Conservation (phyloP, 2,888 invertebrate species). For the Pterostichus madidus region DNA sequence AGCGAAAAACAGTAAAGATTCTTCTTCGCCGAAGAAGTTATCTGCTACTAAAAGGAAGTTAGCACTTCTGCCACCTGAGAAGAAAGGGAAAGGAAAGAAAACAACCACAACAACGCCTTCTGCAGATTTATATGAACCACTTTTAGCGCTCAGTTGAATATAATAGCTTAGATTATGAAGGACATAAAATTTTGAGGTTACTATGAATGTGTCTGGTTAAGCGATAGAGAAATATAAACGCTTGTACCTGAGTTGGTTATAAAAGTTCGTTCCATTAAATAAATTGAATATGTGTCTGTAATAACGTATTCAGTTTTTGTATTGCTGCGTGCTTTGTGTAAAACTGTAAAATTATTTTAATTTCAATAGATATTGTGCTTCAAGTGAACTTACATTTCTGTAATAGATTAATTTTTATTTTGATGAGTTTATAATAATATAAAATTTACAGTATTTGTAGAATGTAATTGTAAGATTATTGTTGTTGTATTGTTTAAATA, state of each 20-base stretch:
- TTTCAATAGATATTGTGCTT: conserved; percentile 12
- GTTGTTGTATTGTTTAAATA: conserved; percentile 68
- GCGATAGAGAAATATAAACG: conserved; percentile 12
- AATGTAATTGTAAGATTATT: conserved; percentile 53
- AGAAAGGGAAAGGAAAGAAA: conserved; percentile 78
- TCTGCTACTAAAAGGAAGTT: conserved; percentile 85
- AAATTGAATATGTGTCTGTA: background rate
- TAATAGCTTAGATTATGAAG: conserved; percentile 20
- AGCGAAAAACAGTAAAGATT: conserved; percentile 69
- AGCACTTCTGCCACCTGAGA: conserved; percentile 79
- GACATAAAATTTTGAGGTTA: conserved; percentile 36
- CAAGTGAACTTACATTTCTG: background rate
- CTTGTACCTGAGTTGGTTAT: conserved; percentile 57
- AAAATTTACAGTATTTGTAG: conserved; percentile 61
- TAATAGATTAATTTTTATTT: conserved; percentile 12
- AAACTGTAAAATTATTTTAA: conserved; percentile 12
- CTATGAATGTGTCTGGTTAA: conserved; percentile 13
- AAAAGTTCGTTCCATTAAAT: conserved; percentile 53
- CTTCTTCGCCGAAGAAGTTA: conserved; percentile 75
- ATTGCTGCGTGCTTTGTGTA: conserved; percentile 5
- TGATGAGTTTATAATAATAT: background rate
- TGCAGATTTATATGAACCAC: conserved; percentile 79
- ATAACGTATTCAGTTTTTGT: background rate
- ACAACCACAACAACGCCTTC: conserved; percentile 77
- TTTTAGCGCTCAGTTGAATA: conserved; percentile 84